Conservation (phyloP, 2,888 invertebrate genomes). For the Strigamia maritima region DNA sequence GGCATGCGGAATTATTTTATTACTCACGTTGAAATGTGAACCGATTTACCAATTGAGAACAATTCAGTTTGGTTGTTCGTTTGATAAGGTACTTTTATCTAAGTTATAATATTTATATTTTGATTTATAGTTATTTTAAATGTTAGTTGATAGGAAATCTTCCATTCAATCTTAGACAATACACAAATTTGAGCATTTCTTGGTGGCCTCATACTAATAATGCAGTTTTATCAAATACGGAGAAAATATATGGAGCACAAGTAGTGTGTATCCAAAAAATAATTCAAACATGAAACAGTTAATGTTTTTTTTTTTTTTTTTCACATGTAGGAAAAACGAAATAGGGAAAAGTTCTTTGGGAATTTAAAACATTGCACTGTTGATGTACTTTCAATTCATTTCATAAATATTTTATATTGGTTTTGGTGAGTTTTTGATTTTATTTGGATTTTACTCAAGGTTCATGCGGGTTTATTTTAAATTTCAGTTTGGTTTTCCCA, state of each 20-base stretch:
- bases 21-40: conserved; percentile 10
- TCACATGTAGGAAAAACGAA: no score
- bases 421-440: not conserved
- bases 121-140: no score
- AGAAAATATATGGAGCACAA: not conserved
- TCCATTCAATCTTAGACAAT: not conserved
- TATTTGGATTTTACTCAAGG: not conserved
- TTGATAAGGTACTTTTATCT: not conserved
- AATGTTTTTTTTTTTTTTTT: no score
- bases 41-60: not conserved
- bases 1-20: conserved; percentile 5
- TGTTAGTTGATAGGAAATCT: not conserved
- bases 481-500: conserved; percentile 22
- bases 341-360: not conserved
- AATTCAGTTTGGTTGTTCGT: conserved; percentile 2
- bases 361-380: not conserved
- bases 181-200: not conserved
- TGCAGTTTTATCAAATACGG: not conserved
- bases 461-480: not conserved
- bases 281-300: not conserved
- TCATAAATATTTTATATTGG: not conserved
- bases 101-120: not conserved
- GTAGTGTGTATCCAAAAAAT: not conserved
- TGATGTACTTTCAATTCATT: not conserved
- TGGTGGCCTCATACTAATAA: conserved; percentile 31